Evolutionary conservation across 2,888 invertebrate genomes (phyloP).

Genomic region (Scaptomyza flava): DNA sequence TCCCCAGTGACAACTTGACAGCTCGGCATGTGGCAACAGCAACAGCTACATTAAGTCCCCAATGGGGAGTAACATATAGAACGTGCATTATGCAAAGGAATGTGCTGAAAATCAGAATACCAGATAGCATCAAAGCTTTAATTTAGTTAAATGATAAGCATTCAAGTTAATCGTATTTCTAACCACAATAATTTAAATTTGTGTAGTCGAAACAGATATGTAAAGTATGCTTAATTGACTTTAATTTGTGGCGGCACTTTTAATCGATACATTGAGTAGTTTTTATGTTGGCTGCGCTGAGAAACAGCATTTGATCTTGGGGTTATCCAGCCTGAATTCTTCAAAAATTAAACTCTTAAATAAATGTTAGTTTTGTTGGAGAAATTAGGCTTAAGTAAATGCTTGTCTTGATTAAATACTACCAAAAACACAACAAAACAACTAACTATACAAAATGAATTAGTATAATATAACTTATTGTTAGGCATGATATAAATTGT

Average conservation of each 20-base stretch:
- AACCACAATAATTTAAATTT: slow-evolving; percentile 6
- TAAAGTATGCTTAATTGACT: too few species aligned
- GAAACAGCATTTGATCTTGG: too few species aligned
- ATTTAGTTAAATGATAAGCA: not conserved
- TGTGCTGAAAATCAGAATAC: slow-evolving; percentile 2
- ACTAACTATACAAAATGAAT: too few species aligned
- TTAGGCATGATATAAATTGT: not conserved
- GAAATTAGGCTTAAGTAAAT: too few species aligned
- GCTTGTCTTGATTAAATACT: too few species aligned
- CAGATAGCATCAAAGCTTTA: not conserved
- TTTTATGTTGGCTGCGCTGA: too few species aligned
- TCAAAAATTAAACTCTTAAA: too few species aligned
- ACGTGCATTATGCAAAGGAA: slow-evolving; percentile 7
- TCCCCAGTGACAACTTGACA: slow-evolving; percentile 36
- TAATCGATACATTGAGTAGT: not conserved
- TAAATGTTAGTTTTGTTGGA: too few species aligned
- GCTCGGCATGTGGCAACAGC: slow-evolving; percentile 30
- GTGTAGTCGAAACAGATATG: not conserved
- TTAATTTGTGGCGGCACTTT: not conserved
- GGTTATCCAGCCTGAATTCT: too few species aligned
- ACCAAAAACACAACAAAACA: too few species aligned
- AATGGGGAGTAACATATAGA: not conserved
- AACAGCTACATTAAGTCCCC: slow-evolving; percentile 10
- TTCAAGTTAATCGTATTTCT: slow-evolving; percentile 1
- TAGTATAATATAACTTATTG: too few species aligned